Percentiles rank a stretch among this genome's conserved stretches.
phyloP scores from a whole-genome alignment of 2,797 vertebrate species.

The Pagetopsis macropterus region DNA sequence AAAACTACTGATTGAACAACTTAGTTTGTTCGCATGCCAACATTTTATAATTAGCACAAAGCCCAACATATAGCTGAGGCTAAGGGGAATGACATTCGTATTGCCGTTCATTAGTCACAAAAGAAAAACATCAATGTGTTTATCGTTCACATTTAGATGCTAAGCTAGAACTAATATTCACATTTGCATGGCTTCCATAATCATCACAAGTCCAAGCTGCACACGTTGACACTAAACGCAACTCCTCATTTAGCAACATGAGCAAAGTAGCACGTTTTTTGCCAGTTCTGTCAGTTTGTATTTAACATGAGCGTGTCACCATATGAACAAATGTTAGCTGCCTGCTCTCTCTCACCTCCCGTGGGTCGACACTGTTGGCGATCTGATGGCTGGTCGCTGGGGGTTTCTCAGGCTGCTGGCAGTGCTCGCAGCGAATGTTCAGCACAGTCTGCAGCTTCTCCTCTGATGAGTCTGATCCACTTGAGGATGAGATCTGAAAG shows the following conservation, averaged over 20 bases:
- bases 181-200: not conserved
- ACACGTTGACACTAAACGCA: not conserved
- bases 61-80: not conserved
- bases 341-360: conserved; percentile 44
- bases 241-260: conserved; percentile 4
- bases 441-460: conserved; percentile 15
- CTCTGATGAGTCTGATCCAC: conserved; percentile 49
- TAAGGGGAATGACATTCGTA: not conserved
- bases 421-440: conserved; percentile 49
- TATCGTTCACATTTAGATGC: not conserved
- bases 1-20: not conserved
- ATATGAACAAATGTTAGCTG: conserved; percentile 24
- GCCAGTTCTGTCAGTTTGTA: conserved; percentile 12
- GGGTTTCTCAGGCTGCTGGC: conserved; percentile 53
- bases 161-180: not conserved
- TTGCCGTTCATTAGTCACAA: no score
- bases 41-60: not conserved
- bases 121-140: not conserved
- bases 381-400: conserved; percentile 52
- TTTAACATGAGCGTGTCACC: conserved; percentile 2
- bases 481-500: conserved; percentile 42
- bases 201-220: not conserved
- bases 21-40: not conserved
- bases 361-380: conserved; percentile 46
- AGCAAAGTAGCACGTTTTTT: conserved; percentile 11